Base-by-base conservation (phyloP, 2,113 vertebrate genomes). In the Poeciliopsis retropinna region DNA sequence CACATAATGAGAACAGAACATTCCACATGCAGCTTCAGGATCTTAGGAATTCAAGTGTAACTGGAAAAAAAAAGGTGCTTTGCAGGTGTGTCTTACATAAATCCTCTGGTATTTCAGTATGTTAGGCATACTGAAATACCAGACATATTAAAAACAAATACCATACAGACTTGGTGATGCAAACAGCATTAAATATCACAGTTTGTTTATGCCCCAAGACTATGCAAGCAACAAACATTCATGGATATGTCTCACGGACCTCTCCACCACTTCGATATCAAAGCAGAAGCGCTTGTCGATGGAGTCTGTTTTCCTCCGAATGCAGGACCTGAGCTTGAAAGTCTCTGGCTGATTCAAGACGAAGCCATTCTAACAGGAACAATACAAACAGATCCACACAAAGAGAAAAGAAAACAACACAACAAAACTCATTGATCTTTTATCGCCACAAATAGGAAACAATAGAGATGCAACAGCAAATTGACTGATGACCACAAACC, bases 241-340 rank as follows among this genome's bases (percentile, higher is more conserved):
- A n/a, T n/a, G 44, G 34, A 71, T 15, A 68, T 32, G 29, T 9
- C 37, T 76, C 69, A 90, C 96, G 94, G 87, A 98, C 98, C 98
- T 98, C 90, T 99, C 97, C 37, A 95, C 91, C 12, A 99, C 97
- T 95, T 98, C 97, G 28, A 99, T 95, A 88, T 99, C 98, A 0
- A 99, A 99, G 92, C 98, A 99, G 95, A 99, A 99, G 27, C 98
- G 96, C 70, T 98, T 99, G 93, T 99, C 98, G 82, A 99, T 99
- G 65, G 98, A 99, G 89, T 99, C 97, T 0, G 97, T 97, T 91
- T 98, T 99, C 86, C 98, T 94, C 28, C 98, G 94, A 82, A 99
- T 97, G 85, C 98, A 99, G 64, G 97, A 97, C 89, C 96, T 99
- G 75, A 99, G 92, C 85, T 97, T 98, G 93, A 97, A 98, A 93